phyloP scores from a whole-genome alignment of 2,888 invertebrate species.

The Spicauda simplicius region DNA sequence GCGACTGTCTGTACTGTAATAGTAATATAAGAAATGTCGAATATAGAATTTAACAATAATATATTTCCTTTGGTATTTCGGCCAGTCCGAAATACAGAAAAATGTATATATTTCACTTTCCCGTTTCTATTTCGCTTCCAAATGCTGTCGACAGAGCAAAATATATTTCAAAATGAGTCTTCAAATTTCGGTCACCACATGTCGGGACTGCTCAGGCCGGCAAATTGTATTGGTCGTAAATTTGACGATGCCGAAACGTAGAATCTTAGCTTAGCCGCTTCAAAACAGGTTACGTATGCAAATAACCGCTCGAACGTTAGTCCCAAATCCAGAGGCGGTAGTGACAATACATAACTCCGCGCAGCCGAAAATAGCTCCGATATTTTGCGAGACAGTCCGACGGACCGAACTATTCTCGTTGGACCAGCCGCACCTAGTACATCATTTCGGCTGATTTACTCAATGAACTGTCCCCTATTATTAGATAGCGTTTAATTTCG shows the following conservation, averaged over 20 bases:
- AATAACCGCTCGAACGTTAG: constrained; percentile 36
- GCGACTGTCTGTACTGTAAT: too few species aligned
- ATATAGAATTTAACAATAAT: too few species aligned
- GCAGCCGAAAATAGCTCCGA: constrained; percentile 31
- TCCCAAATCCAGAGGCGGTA: constrained; percentile 36
- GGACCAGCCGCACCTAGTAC: constrained; percentile 26
- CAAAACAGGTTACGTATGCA: constrained; percentile 37
- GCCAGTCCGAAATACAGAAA: not conserved
- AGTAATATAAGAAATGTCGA: too few species aligned
- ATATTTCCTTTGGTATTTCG: too few species aligned
- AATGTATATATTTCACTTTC: not conserved
- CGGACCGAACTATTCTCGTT: constrained; percentile 33
- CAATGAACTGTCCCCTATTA: constrained; percentile 31
- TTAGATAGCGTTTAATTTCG: constrained; percentile 31
- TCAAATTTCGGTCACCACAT: constrained; percentile 22
- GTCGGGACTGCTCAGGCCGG: constrained; percentile 11
- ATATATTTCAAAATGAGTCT: not conserved
- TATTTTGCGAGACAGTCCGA: constrained; percentile 35
- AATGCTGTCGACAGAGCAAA: not conserved
- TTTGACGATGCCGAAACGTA: constrained; percentile 37
- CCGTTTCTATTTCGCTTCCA: not conserved
- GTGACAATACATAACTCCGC: constrained; percentile 36
- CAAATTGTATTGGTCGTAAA: constrained; percentile 36
- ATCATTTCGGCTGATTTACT: constrained; percentile 35
- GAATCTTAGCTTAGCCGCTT: constrained; percentile 34